Evolutionary conservation across 2,888 invertebrate species (phyloP), one percentile per base, ranked within the genome.

Genomic region (Tachina fera): DNA sequence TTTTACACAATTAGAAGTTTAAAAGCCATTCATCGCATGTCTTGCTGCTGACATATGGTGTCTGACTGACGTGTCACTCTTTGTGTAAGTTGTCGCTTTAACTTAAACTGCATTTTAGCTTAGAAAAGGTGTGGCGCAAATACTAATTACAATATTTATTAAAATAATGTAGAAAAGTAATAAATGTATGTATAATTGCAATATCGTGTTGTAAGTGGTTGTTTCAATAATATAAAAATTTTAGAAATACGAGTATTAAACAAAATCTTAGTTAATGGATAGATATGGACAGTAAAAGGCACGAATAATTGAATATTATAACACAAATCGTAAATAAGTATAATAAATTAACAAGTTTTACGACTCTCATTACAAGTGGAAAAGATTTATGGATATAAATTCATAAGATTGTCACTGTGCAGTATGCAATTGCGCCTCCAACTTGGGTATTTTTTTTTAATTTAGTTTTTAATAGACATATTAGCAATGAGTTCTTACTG

Each of bases 161-260:
- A 45, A 56, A 39, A 49, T 41, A 39, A 19, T 6, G 31, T 0
- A 13, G 13, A 39, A 67, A 68, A 5, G 53, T 77, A 49, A 60
- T 58, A 68, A 49, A 77, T 47, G 56, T 22, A 77, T 47, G 56
- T 22, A 19, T 47, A 79, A 71, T 53, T 79, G 53, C 63, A 53
- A 61, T 70, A 45, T 31, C 16, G 22, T 51, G 51, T 31, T 60
- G n/a, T 16, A 67, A 47, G 45, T 56, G 53, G 10, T 72, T 39
- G 67, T 58, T 77, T 68, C 10, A 41, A 67, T 47, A 8, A 53
- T 31, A 5, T 58, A 19, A n/a, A 47, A 6, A 65, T 76, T 76
- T 53, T 56, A 39, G 6, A 76, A 67, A 19, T 71, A 13, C 9
- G n/a, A 39, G 6, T 14, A 67, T 67, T 39, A 39, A 47, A 63